These are phyloP conservation scores for Teleogryllus occipitalis DNA, from an alignment of 1,140 invertebrate genomes.

Conservation along the genomic window DNA sequence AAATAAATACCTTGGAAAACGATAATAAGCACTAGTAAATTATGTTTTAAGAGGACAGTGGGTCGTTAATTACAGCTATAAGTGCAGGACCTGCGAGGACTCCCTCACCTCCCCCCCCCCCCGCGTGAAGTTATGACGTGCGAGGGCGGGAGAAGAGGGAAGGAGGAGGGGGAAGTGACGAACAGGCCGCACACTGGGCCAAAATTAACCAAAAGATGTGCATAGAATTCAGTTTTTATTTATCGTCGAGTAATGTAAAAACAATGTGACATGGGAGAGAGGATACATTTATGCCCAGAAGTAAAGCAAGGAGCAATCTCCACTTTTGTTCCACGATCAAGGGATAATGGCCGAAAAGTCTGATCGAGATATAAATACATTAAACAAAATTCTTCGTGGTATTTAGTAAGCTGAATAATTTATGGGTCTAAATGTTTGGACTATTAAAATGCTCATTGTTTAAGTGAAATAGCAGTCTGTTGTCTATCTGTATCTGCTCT, in stretches of 20 bases:
- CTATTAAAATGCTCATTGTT: too few species aligned
- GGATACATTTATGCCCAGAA: neutral
- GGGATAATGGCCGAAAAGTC: too few species aligned
- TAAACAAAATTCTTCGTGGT: too few species aligned
- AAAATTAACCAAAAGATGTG: too few species aligned
- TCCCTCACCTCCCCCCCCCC: neutral
- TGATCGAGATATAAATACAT: too few species aligned
- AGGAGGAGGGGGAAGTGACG: neutral
- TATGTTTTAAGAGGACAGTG: neutral
- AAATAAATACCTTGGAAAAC: neutral
- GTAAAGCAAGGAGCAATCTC: neutral
- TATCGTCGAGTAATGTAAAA: too few species aligned
- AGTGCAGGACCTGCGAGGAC: neutral
- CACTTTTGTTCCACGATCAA: too few species aligned
- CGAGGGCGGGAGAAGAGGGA: neutral
- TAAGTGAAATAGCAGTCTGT: too few species aligned
- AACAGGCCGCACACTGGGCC: neutral
- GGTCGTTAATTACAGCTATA: neutral
- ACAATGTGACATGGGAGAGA: neutral
- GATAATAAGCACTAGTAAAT: neutral
- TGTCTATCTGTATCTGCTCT: too few species aligned
- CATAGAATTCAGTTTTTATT: too few species aligned
- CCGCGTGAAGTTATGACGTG: neutral
- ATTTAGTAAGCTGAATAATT: too few species aligned
- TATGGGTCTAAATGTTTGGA: too few species aligned